phyloP scores from a whole-genome alignment of 2,888 invertebrate species.

The Drosophila putrida region DNA sequence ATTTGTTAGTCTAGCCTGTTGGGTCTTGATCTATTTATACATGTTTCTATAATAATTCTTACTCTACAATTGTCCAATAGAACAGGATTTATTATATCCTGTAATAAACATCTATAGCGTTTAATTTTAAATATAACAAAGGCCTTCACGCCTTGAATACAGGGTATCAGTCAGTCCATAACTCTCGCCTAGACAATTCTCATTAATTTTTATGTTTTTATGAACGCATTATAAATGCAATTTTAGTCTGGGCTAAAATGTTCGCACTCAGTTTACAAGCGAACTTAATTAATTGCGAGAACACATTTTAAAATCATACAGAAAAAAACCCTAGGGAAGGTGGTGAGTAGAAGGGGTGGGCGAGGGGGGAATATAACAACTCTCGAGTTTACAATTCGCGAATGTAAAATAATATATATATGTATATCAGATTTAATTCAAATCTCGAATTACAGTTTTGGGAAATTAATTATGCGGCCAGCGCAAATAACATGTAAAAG shows the following conservation, averaged over 20 bases:
- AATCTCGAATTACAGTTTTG: slow-evolving; percentile 39
- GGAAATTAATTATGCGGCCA: slow-evolving; percentile 63
- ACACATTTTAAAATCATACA: slow-evolving; percentile 38
- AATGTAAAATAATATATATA: slow-evolving; percentile 30
- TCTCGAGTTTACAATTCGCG: not conserved
- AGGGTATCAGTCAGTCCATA: not conserved
- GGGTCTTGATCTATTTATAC: not conserved
- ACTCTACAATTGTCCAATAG: too few relatives aligned
- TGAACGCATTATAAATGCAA: slow-evolving; percentile 39
- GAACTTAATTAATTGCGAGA: slow-evolving; percentile 51
- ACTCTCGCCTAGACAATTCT: not conserved
- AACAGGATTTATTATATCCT: too few relatives aligned
- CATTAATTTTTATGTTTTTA: slow-evolving; percentile 23
- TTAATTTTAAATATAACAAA: too few relatives aligned
- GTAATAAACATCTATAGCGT: too few relatives aligned
- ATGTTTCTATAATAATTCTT: too few relatives aligned
- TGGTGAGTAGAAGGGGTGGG: too few relatives aligned
- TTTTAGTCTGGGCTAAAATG: slow-evolving; percentile 62
- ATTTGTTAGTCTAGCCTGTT: not conserved
- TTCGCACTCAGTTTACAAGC: slow-evolving; percentile 34
- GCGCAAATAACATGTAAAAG: slow-evolving; percentile 19
- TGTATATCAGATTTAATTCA: slow-evolving; percentile 38
- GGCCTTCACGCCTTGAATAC: too few relatives aligned
- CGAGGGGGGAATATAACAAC: not conserved
- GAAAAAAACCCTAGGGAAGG: not conserved